These are phyloP conservation scores for Zophobas morio DNA, from an alignment of 1,140 invertebrate genomes.

Conservation along the genomic window DNA sequence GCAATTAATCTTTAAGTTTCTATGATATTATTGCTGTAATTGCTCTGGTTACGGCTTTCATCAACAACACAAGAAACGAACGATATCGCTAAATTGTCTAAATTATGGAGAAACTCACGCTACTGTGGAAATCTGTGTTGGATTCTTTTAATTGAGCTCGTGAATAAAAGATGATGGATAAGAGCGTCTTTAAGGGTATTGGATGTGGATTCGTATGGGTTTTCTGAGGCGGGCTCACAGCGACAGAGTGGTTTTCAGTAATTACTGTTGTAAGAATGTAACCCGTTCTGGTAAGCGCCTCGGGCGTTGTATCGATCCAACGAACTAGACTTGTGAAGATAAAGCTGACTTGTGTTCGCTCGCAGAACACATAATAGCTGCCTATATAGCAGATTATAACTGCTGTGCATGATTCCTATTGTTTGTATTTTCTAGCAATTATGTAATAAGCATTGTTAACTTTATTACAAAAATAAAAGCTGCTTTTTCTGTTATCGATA, in stretches of 20 bases:
- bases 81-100: slow-evolving; percentile 14
- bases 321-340: slow-evolving; percentile 11
- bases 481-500: no score
- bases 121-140: not conserved
- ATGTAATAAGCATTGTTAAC: no score
- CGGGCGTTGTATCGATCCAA: slow-evolving; percentile 45
- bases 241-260: slow-evolving; percentile 49
- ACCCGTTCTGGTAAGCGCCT: slow-evolving; percentile 46
- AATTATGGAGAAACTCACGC: not conserved
- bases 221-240: slow-evolving; percentile 36
- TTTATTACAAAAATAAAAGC: no score
- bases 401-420: no score
- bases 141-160: slow-evolving; percentile 2
- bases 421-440: no score
- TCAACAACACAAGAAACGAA: slow-evolving; percentile 20
- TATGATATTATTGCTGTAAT: slow-evolving; percentile 50
- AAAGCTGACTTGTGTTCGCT: slow-evolving; percentile 15
- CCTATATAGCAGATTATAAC: slow-evolving; percentile 30
- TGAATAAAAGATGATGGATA: slow-evolving; percentile 14
- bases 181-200: slow-evolving; percentile 24
- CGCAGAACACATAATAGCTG: slow-evolving; percentile 35
- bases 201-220: slow-evolving; percentile 38
- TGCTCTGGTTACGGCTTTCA: slow-evolving; percentile 21
- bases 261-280: slow-evolving; percentile 51
- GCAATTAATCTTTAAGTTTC: slow-evolving; percentile 51